Evolutionary conservation across 2,888 invertebrate species (phyloP).

Genomic region (Megalurothrips usitatus): DNA sequence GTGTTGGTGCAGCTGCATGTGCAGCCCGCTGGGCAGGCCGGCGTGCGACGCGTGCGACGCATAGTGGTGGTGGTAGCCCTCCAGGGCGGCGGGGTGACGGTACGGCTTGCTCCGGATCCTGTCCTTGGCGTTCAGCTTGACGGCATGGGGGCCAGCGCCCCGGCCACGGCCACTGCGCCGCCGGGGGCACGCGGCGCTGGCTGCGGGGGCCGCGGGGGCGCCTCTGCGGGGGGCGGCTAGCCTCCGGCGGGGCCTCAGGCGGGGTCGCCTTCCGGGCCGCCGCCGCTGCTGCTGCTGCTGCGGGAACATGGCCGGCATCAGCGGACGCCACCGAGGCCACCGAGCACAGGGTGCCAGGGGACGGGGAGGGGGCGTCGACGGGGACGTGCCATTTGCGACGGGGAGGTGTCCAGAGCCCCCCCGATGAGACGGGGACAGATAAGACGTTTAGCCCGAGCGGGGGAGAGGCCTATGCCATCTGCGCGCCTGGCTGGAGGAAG

Average conservation of each 20-base stretch:
- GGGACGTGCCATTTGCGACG: no score
- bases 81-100: neutral
- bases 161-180: neutral
- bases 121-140: slow-evolving; percentile 1
- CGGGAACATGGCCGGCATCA: no score
- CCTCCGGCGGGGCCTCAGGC: neutral
- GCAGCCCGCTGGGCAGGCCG: neutral
- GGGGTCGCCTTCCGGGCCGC: neutral
- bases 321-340: no score
- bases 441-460: no score
- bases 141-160: neutral
- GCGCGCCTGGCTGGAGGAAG: no score
- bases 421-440: no score
- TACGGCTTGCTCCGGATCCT: neutral
- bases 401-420: no score
- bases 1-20: slow-evolving; percentile 2
- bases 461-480: no score
- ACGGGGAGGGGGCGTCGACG: neutral
- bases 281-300: neutral
- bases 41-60: neutral
- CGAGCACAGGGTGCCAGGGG: neutral
- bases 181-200: slow-evolving; percentile 14
- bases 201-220: neutral
- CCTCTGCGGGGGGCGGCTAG: neutral
- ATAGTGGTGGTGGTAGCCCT: slow-evolving; percentile 25